These are phyloP conservation scores for Romanogobio albipinnatus DNA, from an alignment of 2,113 vertebrate species.

Conservation along the genomic window DNA sequence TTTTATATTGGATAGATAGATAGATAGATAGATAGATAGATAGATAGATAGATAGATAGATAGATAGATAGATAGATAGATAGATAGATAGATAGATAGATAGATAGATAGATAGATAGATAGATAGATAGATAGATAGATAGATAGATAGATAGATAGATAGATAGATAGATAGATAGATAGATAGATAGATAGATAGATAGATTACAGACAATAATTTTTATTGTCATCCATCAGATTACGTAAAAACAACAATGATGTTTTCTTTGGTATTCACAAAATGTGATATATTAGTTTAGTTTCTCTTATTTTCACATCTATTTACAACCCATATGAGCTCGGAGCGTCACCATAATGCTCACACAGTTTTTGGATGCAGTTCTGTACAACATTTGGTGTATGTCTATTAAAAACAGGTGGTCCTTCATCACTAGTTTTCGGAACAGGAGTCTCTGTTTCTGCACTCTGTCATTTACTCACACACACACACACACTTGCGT, in stretches of 20 bases:
- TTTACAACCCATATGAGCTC: constrained; percentile 12
- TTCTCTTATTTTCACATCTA: background rate
- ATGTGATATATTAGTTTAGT: background rate
- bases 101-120: no score
- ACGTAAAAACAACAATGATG: background rate
- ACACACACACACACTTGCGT: background rate
- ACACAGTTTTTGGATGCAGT: constrained; percentile 42
- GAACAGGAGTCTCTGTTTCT: constrained; percentile 30
- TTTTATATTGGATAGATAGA: background rate
- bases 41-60: background rate
- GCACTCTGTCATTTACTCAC: constrained; percentile 5
- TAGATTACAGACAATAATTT: no score
- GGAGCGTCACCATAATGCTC: constrained; percentile 35
- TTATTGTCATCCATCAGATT: background rate
- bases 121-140: no score
- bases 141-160: no score
- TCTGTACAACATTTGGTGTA: constrained; percentile 30
- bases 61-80: background rate
- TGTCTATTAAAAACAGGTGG: constrained; percentile 38
- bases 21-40: background rate
- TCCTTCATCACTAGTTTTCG: constrained; percentile 37
- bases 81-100: background rate
- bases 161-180: no score
- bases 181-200: no score
- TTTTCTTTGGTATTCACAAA: constrained; percentile 2